Evolutionary conservation across 2,113 vertebrate species (phyloP), one percentile per base, ranked within the genome.

Genomic region (Glareola pratincola): DNA sequence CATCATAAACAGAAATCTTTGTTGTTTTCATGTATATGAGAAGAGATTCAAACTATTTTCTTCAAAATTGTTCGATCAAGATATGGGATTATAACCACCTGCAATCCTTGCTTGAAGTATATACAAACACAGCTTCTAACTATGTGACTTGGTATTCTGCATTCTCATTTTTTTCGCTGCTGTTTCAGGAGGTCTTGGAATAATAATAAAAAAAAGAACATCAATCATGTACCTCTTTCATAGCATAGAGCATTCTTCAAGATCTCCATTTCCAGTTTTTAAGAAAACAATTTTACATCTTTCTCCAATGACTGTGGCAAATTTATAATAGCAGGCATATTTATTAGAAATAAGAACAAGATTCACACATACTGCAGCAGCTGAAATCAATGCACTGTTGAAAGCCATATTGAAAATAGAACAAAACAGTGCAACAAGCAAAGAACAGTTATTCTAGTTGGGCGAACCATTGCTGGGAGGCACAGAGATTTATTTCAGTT

Each of bases 331-430:
- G 50, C 39, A 66, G 56, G 43, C 48, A 62, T 53, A 90, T 81
- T 71, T 93, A 90, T 36, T 53, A 85, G 51, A 85, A 91, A 30
- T 66, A 80, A 88, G 53, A 96, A 82, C 87, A 90, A 75, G 73
- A 63, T 39, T 87, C 50, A 20, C 71, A 85, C 23, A n/a, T 32
- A 85, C 43, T 63, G 67, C 56, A 95, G 90, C 74, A 95, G 67
- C 53, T 76, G 74, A 92, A 78, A 93, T 60, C 48, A 90, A 81
- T 39, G 89, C 77, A 45, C 71, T 90, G 23, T 21, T 93, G 74
- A 93, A 96, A 95, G 62, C 39, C 57, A 43, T 48, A 54, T 48
- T 85, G 41, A 88, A 92, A 92, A 81, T 4, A 68, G 48, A 92
- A 79, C 39, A 85, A 56, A 95, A 73, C 30, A 47, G 17, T 54